phyloP scores from a whole-genome alignment of 2,797 vertebrate species.

The Bovichtus diacanthus region DNA sequence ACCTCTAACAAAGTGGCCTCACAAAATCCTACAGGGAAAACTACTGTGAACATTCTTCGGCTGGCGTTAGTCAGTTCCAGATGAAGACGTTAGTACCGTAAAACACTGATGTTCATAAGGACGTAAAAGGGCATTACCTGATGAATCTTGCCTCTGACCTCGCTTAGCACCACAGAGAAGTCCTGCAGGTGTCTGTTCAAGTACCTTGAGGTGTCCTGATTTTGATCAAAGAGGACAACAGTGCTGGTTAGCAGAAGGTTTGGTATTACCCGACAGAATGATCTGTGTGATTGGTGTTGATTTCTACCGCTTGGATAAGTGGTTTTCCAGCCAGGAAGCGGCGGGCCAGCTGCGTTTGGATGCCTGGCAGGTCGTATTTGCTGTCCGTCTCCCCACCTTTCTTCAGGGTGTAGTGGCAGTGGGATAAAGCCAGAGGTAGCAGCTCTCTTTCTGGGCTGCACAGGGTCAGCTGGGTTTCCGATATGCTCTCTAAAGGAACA shows the following conservation, averaged over 20 bases:
- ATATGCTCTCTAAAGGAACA: constrained; percentile 71
- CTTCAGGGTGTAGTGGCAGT: constrained; percentile 83
- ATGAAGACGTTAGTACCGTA: not conserved
- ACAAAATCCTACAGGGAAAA: constrained; percentile 21
- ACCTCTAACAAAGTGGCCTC: constrained; percentile 54
- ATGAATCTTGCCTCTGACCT: constrained; percentile 78
- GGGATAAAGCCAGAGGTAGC: constrained; percentile 82
- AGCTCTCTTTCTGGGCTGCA: constrained; percentile 84
- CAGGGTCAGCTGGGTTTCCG: constrained; percentile 80
- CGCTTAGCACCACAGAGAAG: constrained; percentile 78
- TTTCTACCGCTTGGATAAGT: constrained; percentile 73
- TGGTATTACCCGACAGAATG: not conserved
- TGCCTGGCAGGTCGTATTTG: constrained; percentile 71
- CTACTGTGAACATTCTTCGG: constrained; percentile 28
- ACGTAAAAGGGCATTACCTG: constrained; percentile 70
- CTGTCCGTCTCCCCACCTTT: constrained; percentile 74
- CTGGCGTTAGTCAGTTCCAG: constrained; percentile 43
- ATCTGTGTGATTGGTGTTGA: not conserved
- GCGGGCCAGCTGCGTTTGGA: constrained; percentile 77
- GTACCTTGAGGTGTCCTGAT: constrained; percentile 79
- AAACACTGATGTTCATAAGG: not conserved
- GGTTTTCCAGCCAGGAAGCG: constrained; percentile 83
- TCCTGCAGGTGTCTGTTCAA: constrained; percentile 81
- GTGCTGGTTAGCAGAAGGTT: not conserved
- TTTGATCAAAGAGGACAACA: not conserved